Evolutionary conservation across 2,888 invertebrate species (phyloP), one percentile per base, ranked within the genome.

Genomic region (Alsophila aescularia): DNA sequence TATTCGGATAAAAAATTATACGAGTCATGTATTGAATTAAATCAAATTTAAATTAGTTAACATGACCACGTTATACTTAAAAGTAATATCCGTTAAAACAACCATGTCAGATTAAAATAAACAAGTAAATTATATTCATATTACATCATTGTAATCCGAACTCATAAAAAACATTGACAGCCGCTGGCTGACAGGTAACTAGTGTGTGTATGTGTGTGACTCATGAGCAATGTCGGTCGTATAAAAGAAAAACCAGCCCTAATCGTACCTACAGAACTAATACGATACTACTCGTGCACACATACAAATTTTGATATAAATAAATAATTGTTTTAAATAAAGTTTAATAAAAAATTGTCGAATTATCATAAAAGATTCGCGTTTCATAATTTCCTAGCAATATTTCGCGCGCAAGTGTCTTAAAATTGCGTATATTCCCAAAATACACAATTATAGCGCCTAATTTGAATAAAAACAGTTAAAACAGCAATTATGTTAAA

Each of bases 231-330:
- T 42, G 43, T 40, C 47, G 39, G 21, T 29, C 45, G 59, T 70
- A 69, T 71, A 69, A 65, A 73, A 71, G 69, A 67, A 71, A 69
- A 65, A 59, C 50, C 54, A 40, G 60, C 55, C 70, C 60, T 67
- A 62, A 61, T 58, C 43, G 21, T 50, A 62, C 60, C 52, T 62
- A 54, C 57, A 65, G 60, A 62, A 57, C 52, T 24, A 50, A 48
- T 32, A 32, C 10, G 18, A 35, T 14, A 42, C 12, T 47, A 47
- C 45, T 15, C 35, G 44, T 16, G 42, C 9, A 21, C 40, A 44
- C 49, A 36, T 41, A 37, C 4, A 10, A 34, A 3, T 10, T 6
- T 18, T 12, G 10, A 18, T 18, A 37, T 5, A n/a, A 1, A 37
- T 12, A 18, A 18, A 13, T 2, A 9, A 15, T 10, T 10, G 0